Percentiles rank a stretch among this genome's conserved stretches.
These are phyloP conservation scores for Limnephilus marmoratus DNA, from an alignment of 2,888 invertebrate species.

Conservation along the genomic window DNA sequence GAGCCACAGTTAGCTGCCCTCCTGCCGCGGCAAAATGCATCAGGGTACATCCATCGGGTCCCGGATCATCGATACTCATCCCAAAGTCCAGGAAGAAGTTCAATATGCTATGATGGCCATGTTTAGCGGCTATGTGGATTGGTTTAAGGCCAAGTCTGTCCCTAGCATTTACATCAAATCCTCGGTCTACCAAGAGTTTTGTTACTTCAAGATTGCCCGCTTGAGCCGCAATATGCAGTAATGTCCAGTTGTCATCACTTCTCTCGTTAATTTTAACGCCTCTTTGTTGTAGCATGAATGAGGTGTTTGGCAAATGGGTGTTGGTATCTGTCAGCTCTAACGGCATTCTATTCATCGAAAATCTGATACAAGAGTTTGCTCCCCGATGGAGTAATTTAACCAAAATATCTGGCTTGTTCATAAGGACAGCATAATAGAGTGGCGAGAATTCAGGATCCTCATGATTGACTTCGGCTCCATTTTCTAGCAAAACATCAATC, in stretches of 20 bases:
- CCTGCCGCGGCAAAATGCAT: not conserved
- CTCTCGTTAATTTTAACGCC: not conserved
- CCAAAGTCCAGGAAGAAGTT: not conserved
- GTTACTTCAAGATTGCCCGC: not conserved
- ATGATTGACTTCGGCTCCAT: not conserved
- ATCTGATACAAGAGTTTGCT: not conserved
- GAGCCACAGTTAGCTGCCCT: not conserved
- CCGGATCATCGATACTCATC: not conserved
- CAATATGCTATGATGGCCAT: not conserved
- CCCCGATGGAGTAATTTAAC: not conserved
- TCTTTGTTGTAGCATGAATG: not conserved
- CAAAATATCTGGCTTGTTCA: not conserved
- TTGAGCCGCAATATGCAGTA: constrained; percentile 16
- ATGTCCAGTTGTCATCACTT: not conserved
- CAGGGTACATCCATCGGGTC: not conserved
- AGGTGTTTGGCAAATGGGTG: not conserved
- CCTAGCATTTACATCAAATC: not conserved
- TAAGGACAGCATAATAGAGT: not conserved
- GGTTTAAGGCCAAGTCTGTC: not conserved
- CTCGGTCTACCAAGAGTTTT: not conserved
- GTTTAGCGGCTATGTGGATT: not conserved
- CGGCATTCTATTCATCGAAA: not conserved
- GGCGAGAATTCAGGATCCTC: not conserved
- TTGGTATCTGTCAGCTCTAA: not conserved
- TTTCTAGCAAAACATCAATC: not conserved